Evolutionary conservation across 2,113 vertebrate genomes (phyloP), one percentile per base, ranked within the genome.

Genomic region (Muntiacus muntjak): DNA sequence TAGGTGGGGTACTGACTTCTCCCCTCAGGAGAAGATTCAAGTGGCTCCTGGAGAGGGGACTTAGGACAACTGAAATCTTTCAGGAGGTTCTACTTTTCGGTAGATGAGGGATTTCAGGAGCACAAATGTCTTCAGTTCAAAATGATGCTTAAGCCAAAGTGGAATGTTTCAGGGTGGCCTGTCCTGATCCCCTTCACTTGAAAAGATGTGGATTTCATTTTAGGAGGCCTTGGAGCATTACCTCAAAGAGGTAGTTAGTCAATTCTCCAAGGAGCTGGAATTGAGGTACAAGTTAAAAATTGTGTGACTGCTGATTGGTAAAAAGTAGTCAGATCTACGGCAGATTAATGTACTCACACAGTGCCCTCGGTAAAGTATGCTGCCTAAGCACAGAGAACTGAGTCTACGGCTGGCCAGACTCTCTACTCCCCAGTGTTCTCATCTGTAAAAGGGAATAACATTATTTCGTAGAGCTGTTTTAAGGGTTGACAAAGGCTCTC

Each of bases 331-430:
- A 17, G 1, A 2, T 9, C 12, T 45, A 28, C 0, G 4, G 36
- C 36, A 40, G 82, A 26, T 62, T 9, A 40, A 52, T 21, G 5
- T 1, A 7, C 9, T 10, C 21, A 4, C 1, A 36, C 55, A 0
- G 0, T 2, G 16, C 47, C 15, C 8, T 40, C 67, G 5, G 2
- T 64, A 25, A 28, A 54, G 21, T 14, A 14, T 1, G 0, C 9
- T 52, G 26, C 43, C 5, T 28, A 13, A 52, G 76, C 5, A n/a
- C 0, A 5, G 74, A 26, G 3, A 21, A 30, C 11, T 3, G 7
- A 74, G n/a, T n/a, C 43, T 25, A 13, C 0, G 1, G 47, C 83
- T 21, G 21, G 25, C 25, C 16, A 40, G 45, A 28, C 52, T 6
- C 23, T 30, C 26, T 23, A 21, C 3, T 36, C 26, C 50, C 8